Conservation (phyloP, 2,888 invertebrate genomes). For the Lasioglossum morio region DNA sequence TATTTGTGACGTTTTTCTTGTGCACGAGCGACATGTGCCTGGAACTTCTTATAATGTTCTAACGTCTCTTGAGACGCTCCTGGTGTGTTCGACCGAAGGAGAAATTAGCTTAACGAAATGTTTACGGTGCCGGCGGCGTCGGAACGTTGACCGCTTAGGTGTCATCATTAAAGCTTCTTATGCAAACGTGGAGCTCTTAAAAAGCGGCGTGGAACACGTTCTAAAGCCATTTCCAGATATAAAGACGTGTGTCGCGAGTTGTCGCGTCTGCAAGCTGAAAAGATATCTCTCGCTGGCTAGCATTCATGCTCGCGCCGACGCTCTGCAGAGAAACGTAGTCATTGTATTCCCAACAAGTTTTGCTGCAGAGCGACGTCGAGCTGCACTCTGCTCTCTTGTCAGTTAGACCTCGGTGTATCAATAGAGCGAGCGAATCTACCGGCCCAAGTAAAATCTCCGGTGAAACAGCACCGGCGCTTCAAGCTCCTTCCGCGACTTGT, state of each 20-base stretch:
- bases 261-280: conserved; percentile 59
- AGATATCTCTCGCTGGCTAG: conserved; percentile 50
- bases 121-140: not conserved
- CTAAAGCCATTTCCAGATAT: conserved; percentile 51
- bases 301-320: conserved; percentile 50
- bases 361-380: conserved; percentile 17
- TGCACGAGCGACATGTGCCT: no score
- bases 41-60: not conserved
- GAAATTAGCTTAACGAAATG: conserved; percentile 13
- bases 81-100: not conserved
- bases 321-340: conserved; percentile 29
- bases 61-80: not conserved
- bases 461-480: not conserved
- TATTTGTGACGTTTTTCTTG: no score
- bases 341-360: conserved; percentile 56
- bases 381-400: conserved; percentile 35
- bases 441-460: conserved; percentile 9
- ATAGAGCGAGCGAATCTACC: conserved; percentile 11
- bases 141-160: not conserved
- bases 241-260: conserved; percentile 61
- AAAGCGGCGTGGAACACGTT: conserved; percentile 45
- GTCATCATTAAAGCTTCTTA: conserved; percentile 40
- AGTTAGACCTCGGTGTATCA: conserved; percentile 28
- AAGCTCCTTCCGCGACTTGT: not conserved
- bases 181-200: conserved; percentile 24